Base-by-base conservation (phyloP, 2,888 invertebrate genomes). In the Plagodis dolabraria region DNA sequence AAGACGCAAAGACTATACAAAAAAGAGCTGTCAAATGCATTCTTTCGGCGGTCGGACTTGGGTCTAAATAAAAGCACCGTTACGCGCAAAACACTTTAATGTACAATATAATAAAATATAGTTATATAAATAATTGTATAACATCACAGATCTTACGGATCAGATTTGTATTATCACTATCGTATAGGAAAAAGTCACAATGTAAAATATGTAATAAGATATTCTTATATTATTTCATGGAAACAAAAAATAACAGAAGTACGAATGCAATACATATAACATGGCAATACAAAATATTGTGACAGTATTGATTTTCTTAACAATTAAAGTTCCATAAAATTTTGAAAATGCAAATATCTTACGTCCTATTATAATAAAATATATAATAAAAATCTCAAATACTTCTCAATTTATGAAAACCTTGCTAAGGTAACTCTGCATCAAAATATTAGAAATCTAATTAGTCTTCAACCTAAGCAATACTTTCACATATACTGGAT, bases 101-200 rank as follows among this genome's bases (percentile, higher is more conserved):
- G 42, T 51, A 45, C 22, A 53, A 34, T 12, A 61, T 57, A 65
- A 51, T 58, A 54, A 54, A 53, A 59, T 55, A 60, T 46, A 53
- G n/a, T 33, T 40, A 53, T 52, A 47, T 57, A 40, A 51, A 42
- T 46, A 63, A 36, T 11, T 56, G 36, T 58, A 45, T 56, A 60
- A 61, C 56, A 81, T 80, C 76, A 79, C 77, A 80, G 77, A 72
- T 72, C 74, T 69, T 65, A 63, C 33, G 48, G 57, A 62, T 57
- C 44, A 64, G 49, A 64, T 60, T 65, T 40, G 44, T 38, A 44
- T 36, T 65, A 60, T 53, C 60, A 63, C 59, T 54, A 49, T 33
- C 33, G 46, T 55, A 58, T 46, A 8, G 44, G 11, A 47, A 47
- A 52, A 47, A 48, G 35, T 33, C 6, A 33, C 33, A 50, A 12